Base-by-base conservation (phyloP, 2,888 invertebrate species). In the Galeruca laticollis region DNA sequence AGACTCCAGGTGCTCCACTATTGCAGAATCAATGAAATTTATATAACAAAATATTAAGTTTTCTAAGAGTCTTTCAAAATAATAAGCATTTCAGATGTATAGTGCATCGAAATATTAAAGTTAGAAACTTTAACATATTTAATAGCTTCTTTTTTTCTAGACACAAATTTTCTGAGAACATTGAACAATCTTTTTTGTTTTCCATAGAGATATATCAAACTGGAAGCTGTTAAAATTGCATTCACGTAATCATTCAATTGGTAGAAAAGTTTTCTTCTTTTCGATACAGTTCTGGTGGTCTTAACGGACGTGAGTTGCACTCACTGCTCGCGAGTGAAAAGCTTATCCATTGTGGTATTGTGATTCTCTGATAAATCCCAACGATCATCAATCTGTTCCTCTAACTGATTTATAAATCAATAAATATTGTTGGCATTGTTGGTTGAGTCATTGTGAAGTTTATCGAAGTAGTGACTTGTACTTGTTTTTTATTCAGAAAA, bases 211-310 rank as follows among this genome's bases (percentile, higher is more conserved):
- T 43, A n/a, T 62, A n/a, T 35, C 20, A 52, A 49, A 52, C 35
- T n/a, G 62, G 37, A 52, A 62, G 21, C 21, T n/a, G 26, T 65
- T 47, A 43, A 20, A 65, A 65, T 65, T 65, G 47, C 65, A 33
- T 18, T 40, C 65, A 65, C 65, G 65, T 65, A 65, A 65, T 57
- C 47, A 65, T 37, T 65, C 65, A 65, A 65, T 65, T 65, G 65
- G 65, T 56, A 47, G 65, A 57, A 65, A 65, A 57, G 26, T 65
- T 65, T 65, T 57, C 52, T 62, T 57, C 65, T 65, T 31, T 49
- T 57, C 65, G 57, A 65, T 65, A 65, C 56, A 57, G 47, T 31
- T 31, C 35, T 57, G 37, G 54, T 56, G 65, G 57, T 49, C 18
- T 35, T 13, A 26, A 15, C 31, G 64, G 8, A 56, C 56, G 57